phyloP scores from a whole-genome alignment of 2,113 vertebrate genomes.

The Oryctolagus cuniculus region DNA sequence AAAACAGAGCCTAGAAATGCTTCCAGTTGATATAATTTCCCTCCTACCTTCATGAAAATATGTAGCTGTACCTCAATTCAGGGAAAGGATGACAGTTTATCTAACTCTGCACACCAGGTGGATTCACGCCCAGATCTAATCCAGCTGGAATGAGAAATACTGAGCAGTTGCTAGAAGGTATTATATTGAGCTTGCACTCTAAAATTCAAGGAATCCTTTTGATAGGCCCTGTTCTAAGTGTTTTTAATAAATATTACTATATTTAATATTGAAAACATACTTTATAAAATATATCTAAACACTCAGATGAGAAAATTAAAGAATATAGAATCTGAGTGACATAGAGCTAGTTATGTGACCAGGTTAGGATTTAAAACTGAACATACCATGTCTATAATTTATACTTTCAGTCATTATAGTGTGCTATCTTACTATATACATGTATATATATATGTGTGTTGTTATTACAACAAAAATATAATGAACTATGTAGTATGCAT shows the following conservation, averaged over 20 bases:
- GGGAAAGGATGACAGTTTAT: neutral
- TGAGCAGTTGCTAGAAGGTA: neutral
- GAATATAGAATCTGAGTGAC: neutral
- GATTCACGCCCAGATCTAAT: neutral
- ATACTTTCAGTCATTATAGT: neutral
- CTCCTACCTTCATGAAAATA: neutral
- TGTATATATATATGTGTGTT: neutral
- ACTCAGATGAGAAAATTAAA: neutral
- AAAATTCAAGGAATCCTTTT: neutral
- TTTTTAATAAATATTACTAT: neutral
- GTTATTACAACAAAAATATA: neutral
- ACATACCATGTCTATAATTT: neutral
- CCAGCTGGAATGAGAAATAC: neutral
- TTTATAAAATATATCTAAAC: neutral
- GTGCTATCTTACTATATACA: neutral
- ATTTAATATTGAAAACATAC: constrained; percentile 15
- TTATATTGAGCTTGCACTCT: neutral
- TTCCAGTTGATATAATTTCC: neutral
- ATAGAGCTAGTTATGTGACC: neutral
- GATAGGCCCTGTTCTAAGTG: neutral
- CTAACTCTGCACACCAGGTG: neutral
- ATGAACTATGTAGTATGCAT: neutral
- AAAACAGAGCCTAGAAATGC: neutral
- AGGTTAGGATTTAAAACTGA: neutral
- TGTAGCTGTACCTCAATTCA: neutral